phyloP scores from a whole-genome alignment of 2,797 vertebrate genomes.

The Morus bassanus region DNA sequence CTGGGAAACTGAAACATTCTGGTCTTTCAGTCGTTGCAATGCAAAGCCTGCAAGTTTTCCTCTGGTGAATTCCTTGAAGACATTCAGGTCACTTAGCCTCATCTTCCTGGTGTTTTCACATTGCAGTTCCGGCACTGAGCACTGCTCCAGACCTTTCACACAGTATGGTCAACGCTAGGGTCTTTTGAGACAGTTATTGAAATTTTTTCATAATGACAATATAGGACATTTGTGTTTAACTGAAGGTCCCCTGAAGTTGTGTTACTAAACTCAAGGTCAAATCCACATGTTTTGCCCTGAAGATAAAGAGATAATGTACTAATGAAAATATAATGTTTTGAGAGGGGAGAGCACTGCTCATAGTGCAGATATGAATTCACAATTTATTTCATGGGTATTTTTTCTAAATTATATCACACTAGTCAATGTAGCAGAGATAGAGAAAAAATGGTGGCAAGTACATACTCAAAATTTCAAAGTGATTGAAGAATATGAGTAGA shows the following conservation, averaged over 20 bases:
- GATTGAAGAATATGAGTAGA: not conserved
- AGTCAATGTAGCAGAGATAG: not conserved
- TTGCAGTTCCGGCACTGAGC: not conserved
- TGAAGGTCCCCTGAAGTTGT: not conserved
- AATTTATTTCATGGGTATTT: not conserved
- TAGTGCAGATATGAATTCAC: not conserved
- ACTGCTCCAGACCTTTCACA: not conserved
- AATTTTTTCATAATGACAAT: not conserved
- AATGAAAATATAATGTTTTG: not conserved
- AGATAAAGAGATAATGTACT: not conserved
- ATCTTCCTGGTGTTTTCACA: not conserved
- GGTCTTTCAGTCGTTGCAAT: not conserved
- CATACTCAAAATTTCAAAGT: not conserved
- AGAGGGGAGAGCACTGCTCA: not conserved
- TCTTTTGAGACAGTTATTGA: not conserved
- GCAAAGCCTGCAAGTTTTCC: not conserved
- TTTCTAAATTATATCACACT: not conserved
- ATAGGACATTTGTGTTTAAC: not conserved
- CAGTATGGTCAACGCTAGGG: not conserved
- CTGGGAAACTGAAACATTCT: not conserved
- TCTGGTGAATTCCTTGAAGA: not conserved
- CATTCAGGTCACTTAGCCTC: not conserved
- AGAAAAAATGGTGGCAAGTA: not conserved
- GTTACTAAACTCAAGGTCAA: not conserved
- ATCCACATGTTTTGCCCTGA: not conserved